phyloP scores from a whole-genome alignment of 2,797 vertebrate genomes.

The Anabacerthia variegaticeps region DNA sequence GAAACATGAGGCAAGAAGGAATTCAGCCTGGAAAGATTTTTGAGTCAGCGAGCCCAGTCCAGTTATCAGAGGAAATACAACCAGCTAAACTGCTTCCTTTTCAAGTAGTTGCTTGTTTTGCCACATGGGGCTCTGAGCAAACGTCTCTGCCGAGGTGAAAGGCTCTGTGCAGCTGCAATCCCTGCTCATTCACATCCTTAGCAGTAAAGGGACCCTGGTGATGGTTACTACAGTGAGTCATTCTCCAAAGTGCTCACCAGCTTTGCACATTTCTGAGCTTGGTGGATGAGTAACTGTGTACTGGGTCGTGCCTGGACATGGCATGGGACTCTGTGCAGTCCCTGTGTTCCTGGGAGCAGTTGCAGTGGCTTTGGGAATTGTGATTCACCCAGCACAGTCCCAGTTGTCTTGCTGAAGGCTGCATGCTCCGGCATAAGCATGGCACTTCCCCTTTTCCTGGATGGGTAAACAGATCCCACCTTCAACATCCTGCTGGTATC shows the following conservation, averaged over 20 bases:
- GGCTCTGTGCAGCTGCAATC: neutral
- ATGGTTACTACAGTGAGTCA: neutral
- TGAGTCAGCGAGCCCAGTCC: neutral
- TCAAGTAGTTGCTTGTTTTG: conserved; percentile 32
- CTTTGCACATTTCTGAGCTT: neutral
- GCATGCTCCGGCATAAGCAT: neutral
- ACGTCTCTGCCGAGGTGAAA: neutral
- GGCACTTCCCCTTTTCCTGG: neutral
- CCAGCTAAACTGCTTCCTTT: conserved; percentile 18
- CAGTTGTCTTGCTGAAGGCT: neutral
- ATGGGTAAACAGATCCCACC: neutral
- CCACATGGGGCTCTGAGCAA: neutral
- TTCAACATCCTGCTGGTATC: neutral
- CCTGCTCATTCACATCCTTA: neutral
- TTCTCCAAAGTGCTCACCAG: neutral
- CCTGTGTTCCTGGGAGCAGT: neutral
- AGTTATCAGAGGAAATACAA: neutral
- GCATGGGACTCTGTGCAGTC: neutral
- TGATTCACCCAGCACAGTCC: neutral
- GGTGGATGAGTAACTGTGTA: neutral
- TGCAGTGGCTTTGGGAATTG: neutral
- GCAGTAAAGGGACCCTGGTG: neutral
- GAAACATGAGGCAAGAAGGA: neutral
- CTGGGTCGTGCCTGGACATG: neutral
- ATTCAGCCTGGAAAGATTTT: neutral